Conservation (phyloP, 2,113 vertebrate species). For the Anarrhichthys ocellatus region DNA sequence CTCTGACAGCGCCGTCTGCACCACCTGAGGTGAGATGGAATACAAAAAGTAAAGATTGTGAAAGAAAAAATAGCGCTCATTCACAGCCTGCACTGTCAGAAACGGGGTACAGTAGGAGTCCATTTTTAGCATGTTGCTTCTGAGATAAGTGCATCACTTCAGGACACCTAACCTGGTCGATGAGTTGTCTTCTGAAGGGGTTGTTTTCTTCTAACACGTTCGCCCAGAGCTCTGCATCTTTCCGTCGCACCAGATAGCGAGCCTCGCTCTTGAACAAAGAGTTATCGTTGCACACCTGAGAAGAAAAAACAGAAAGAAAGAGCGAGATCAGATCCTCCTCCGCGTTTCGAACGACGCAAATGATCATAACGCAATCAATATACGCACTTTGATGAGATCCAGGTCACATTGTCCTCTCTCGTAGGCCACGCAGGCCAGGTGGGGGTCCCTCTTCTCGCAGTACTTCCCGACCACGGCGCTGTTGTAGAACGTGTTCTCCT, state of each 20-base stretch:
- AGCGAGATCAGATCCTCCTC: not conserved
- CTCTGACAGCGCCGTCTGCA: constrained; percentile 93
- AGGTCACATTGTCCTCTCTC: constrained; percentile 93
- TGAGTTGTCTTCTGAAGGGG: constrained; percentile 89
- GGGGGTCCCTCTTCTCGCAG: constrained; percentile 93
- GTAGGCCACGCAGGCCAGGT: constrained; percentile 91
- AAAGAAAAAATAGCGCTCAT: not conserved
- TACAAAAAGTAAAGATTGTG: not conserved
- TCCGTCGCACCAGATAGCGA: constrained; percentile 90
- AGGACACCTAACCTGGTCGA: constrained; percentile 87
- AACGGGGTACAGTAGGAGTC: too few species aligned
- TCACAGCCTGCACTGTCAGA: not conserved
- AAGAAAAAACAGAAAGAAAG: not conserved
- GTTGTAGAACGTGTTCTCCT: constrained; percentile 92
- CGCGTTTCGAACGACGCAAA: not conserved
- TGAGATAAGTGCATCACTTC: too few species aligned
- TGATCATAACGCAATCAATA: not conserved
- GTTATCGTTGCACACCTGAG: constrained; percentile 94
- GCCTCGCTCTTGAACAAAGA: constrained; percentile 94
- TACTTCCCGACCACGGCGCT: constrained; percentile 90
- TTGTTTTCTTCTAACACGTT: constrained; percentile 91
- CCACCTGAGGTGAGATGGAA: constrained; percentile 83
- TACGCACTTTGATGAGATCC: constrained; percentile 91
- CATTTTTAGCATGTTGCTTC: too few species aligned
- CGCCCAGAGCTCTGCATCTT: constrained; percentile 93